These are phyloP conservation scores for Notarius quadriscutis DNA, from an alignment of 2,113 vertebrate species.

Conservation along the genomic window DNA sequence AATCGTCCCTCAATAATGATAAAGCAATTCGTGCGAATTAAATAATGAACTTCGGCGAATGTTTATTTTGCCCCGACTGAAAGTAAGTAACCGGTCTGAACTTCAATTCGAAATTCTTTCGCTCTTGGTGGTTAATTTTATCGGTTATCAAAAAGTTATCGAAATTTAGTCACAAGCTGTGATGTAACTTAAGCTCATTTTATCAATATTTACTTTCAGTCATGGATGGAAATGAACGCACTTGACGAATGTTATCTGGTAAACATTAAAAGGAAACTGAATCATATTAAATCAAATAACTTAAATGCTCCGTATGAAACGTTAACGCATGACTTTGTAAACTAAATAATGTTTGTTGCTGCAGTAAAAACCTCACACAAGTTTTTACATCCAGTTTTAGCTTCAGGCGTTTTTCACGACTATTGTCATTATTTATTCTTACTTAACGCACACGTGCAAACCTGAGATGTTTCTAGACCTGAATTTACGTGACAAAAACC, in stretches of 20 bases:
- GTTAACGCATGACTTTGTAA: background rate
- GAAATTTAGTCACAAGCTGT: background rate
- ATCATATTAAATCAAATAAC: too few relatives aligned
- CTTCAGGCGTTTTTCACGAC: background rate
- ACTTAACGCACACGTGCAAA: background rate
- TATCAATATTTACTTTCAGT: background rate
- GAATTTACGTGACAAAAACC: background rate
- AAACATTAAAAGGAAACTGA: too few relatives aligned
- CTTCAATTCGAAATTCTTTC: background rate
- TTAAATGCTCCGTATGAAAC: background rate
- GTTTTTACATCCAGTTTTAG: background rate
- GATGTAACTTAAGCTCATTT: background rate
- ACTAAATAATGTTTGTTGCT: background rate
- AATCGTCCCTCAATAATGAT: background rate
- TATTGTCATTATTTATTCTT: background rate
- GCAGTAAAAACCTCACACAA: background rate
- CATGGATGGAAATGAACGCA: background rate
- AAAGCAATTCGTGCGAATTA: background rate
- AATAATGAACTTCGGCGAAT: background rate
- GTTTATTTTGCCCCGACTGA: background rate
- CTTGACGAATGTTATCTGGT: background rate
- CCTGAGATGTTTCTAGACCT: background rate
- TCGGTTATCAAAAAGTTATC: background rate
- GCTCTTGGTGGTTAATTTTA: background rate
- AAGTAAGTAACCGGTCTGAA: background rate